phyloP scores from a whole-genome alignment of 2,888 invertebrate species.

The Geophilus truncorum region DNA sequence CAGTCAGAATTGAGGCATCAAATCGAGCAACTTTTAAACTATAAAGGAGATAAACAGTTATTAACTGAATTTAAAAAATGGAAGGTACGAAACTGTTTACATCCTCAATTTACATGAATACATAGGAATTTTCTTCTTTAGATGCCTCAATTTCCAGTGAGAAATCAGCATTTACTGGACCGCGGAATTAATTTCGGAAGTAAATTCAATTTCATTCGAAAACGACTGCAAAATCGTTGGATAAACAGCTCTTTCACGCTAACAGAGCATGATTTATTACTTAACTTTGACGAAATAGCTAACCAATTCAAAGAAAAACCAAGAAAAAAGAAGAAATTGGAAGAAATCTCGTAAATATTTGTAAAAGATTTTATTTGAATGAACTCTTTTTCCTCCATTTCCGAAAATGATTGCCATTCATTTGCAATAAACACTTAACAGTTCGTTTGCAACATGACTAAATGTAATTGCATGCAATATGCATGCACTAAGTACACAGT shows the following conservation, averaged over 20 bases:
- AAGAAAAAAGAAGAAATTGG: not conserved
- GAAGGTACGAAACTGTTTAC: constrained; percentile 49
- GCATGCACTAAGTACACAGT: constrained; percentile 15
- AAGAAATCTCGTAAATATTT: not conserved
- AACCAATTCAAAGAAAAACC: not conserved
- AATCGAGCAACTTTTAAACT: constrained; percentile 65
- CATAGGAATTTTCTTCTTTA: not conserved
- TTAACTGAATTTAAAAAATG: constrained; percentile 65
- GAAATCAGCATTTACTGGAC: constrained; percentile 63
- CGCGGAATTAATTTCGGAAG: constrained; percentile 56
- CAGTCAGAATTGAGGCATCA: constrained; percentile 32
- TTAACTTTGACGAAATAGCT: constrained; percentile 31
- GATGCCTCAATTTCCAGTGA: constrained; percentile 73
- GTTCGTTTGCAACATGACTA: constrained; percentile 2
- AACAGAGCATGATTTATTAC: constrained; percentile 60
- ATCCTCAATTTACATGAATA: not conserved
- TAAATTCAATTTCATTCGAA: constrained; percentile 65
- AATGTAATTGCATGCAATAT: constrained; percentile 8
- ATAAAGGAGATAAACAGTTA: constrained; percentile 61
- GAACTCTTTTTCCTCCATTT: not conserved
- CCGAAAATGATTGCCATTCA: not conserved
- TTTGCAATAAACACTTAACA: not conserved
- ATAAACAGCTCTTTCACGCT: constrained; percentile 69
- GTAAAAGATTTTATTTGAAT: not conserved
- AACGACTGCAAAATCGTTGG: constrained; percentile 75